These are phyloP conservation scores for Amblyjoppa proteus DNA, from an alignment of 2,888 invertebrate species.

Conservation along the genomic window DNA sequence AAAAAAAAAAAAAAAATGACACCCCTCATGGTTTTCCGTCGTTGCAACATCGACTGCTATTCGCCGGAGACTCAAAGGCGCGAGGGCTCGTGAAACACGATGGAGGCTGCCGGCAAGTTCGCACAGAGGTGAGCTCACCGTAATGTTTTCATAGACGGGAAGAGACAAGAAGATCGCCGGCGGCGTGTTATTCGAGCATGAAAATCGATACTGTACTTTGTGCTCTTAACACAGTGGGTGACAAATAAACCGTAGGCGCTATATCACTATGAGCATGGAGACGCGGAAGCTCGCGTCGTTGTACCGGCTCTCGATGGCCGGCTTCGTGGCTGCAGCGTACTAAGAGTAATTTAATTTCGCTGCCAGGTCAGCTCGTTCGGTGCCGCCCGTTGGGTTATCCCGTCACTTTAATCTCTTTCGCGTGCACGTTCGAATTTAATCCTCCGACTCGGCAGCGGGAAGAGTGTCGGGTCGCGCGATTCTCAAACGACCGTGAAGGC, in stretches of 20 bases:
- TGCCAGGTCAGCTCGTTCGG: conserved; percentile 36
- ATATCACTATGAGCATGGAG: background rate
- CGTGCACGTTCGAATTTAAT: conserved; percentile 48
- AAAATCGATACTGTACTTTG: conserved; percentile 3
- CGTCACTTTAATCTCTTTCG: conserved; percentile 49
- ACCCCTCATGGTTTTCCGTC: too few species aligned
- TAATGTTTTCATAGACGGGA: background rate
- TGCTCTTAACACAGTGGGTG: background rate
- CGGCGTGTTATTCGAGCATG: background rate
- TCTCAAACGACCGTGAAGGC: conserved; percentile 7
- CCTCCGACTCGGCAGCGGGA: background rate
- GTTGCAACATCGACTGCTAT: background rate
- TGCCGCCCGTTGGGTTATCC: conserved; percentile 20
- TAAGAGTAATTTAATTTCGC: conserved; percentile 54
- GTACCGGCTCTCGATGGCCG: background rate
- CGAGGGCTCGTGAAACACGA: background rate
- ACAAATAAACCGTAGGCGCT: background rate
- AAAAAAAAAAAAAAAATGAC: too few species aligned
- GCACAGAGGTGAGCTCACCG: background rate
- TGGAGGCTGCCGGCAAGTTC: background rate
- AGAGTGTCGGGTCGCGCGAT: background rate
- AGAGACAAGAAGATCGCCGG: background rate
- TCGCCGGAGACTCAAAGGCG: background rate
- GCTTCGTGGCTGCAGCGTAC: background rate
- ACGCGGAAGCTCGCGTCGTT: background rate